A percentile compares a stretch with the other conserved stretches of the same genome.
Evolutionary conservation across 2,797 vertebrate genomes (phyloP).

Genomic region (Balearica regulorum): DNA sequence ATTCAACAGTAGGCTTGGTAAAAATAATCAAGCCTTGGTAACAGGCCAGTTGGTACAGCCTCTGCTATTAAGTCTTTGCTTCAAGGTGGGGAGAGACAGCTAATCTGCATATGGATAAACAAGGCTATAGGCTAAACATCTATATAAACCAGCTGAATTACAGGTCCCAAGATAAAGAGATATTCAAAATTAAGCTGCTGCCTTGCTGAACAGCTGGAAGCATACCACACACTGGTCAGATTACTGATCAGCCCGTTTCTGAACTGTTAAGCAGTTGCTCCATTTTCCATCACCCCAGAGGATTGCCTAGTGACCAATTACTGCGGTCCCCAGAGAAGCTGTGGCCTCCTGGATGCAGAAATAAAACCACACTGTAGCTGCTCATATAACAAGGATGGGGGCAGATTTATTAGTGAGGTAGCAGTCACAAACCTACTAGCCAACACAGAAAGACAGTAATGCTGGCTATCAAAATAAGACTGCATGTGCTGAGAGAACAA

Average conservation of each 20-base stretch:
- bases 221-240: neutral
- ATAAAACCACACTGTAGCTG: neutral
- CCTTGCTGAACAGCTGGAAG: neutral
- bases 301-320: neutral
- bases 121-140: neutral
- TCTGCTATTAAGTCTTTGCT: neutral
- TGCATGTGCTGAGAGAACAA: neutral
- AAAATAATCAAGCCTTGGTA: conserved; percentile 40
- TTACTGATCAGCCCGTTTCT: neutral
- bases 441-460: neutral
- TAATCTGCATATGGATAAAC: neutral
- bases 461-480: neutral
- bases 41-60: neutral
- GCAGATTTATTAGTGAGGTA: neutral
- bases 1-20: neutral
- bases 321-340: neutral
- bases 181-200: neutral
- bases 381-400: neutral
- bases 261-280: neutral
- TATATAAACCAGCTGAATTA: neutral
- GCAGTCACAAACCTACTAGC: neutral
- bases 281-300: neutral
- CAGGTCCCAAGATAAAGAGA: neutral
- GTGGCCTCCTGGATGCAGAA: neutral
- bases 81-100: neutral